These are phyloP conservation scores for Naso thynnoides DNA, from an alignment of 2,797 vertebrate genomes.

Conservation along the genomic window DNA sequence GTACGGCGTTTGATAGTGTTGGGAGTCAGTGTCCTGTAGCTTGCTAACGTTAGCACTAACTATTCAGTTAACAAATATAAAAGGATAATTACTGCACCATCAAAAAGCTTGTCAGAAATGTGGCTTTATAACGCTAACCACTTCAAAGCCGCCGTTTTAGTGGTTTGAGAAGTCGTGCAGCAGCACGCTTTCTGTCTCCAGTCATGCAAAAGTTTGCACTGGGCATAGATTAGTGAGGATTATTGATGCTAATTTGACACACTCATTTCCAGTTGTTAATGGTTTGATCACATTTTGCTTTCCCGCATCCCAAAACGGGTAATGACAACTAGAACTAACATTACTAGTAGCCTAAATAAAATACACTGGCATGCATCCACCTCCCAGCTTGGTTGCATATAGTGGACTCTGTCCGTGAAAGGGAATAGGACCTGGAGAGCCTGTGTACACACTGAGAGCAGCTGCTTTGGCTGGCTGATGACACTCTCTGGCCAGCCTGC, in stretches of 20 bases:
- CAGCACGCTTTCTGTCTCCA: neutral
- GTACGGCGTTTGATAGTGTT: neutral
- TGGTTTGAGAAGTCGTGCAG: neutral
- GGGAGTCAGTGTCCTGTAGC: neutral
- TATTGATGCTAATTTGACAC: neutral
- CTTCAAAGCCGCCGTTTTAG: neutral
- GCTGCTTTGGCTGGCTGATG: conserved; percentile 51
- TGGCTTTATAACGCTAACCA: neutral
- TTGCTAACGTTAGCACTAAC: neutral
- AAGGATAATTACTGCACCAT: neutral
- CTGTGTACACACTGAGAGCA: conserved; percentile 46
- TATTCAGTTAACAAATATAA: accelerated
- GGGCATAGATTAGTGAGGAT: neutral
- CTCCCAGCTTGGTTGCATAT: conserved; percentile 12
- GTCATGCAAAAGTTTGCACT: neutral
- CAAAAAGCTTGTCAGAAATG: neutral
- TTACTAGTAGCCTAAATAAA: too few relatives aligned
- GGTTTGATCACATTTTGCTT: neutral
- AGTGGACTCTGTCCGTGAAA: conserved; percentile 30
- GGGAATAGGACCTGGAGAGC: conserved; percentile 9
- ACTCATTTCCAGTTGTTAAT: neutral
- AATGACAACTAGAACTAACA: too few relatives aligned
- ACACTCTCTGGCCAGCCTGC: conserved; percentile 39
- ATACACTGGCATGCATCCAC: neutral
- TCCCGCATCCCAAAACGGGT: neutral